phyloP scores from a whole-genome alignment of 2,888 invertebrate species.

The Calliopum simillimum region DNA sequence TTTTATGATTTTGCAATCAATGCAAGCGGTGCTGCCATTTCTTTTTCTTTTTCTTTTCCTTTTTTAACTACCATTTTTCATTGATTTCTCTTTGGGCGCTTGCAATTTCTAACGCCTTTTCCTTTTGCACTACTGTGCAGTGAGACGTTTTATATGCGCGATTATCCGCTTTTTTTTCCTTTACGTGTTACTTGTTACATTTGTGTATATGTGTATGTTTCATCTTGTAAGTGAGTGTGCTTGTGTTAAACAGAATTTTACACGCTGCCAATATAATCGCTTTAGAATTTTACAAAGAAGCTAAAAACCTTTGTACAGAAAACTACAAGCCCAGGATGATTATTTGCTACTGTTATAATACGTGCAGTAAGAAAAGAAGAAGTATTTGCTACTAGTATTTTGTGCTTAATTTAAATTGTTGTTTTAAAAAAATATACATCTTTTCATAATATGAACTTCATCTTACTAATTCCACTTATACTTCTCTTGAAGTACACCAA shows the following conservation, averaged over 20 bases:
- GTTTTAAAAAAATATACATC: too few species aligned
- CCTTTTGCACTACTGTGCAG: background rate
- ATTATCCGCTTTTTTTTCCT: background rate
- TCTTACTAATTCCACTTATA: too few species aligned
- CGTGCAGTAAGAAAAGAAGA: too few species aligned
- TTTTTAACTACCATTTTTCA: background rate
- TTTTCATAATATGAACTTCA: too few species aligned
- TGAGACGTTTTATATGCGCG: too few species aligned
- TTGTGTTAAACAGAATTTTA: constrained; percentile 19
- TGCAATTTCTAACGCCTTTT: background rate
- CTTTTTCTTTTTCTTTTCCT: background rate
- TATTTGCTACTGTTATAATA: too few species aligned
- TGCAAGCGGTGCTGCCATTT: constrained; percentile 10
- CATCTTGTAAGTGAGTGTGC: constrained; percentile 3
- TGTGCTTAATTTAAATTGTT: too few species aligned
- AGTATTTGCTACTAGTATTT: too few species aligned
- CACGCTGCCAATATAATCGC: constrained; percentile 25
- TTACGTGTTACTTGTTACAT: background rate
- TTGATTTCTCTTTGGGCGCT: background rate
- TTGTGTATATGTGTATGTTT: background rate
- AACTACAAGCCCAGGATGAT: background rate
- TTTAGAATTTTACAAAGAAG: background rate
- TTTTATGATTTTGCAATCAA: constrained; percentile 28
- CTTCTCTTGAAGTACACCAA: too few species aligned
- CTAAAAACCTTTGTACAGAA: background rate